Conservation (phyloP, 2,113 vertebrate species). For the Pseudonaja textilis region DNA sequence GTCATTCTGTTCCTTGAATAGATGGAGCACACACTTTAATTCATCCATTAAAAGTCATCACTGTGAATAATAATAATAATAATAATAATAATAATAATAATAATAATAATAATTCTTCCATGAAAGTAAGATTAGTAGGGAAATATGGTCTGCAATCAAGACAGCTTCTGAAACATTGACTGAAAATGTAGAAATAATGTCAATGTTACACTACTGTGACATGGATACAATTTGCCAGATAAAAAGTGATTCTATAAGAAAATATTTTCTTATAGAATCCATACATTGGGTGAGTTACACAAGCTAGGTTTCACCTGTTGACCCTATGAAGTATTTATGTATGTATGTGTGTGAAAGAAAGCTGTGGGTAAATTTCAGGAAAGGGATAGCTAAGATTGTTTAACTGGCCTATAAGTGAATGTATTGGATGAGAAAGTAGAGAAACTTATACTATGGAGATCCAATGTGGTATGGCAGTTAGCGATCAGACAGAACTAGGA, state of each 20-base stretch:
- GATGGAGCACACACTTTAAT: slow-evolving; percentile 16
- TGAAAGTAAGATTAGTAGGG: background rate
- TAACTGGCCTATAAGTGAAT: background rate
- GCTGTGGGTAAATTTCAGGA: background rate
- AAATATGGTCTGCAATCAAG: background rate
- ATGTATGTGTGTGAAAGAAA: background rate
- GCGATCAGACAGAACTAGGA: background rate
- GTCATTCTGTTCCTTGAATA: background rate
- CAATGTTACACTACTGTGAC: background rate
- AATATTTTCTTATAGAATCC: background rate
- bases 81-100: too few relatives aligned
- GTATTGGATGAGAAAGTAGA: background rate
- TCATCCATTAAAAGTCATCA: slow-evolving; percentile 4
- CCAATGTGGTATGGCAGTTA: background rate
- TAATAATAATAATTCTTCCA: background rate
- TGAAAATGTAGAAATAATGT: background rate
- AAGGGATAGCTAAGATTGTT: background rate
- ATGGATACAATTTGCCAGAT: background rate
- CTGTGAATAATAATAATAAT: background rate
- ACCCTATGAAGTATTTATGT: background rate
- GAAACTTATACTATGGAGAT: background rate
- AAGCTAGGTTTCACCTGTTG: background rate
- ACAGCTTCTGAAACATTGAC: background rate
- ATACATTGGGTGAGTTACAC: background rate
- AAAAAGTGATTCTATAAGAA: background rate